Evolutionary conservation across 1,140 invertebrate species (phyloP).

Genomic region (Batillaria attramentaria): DNA sequence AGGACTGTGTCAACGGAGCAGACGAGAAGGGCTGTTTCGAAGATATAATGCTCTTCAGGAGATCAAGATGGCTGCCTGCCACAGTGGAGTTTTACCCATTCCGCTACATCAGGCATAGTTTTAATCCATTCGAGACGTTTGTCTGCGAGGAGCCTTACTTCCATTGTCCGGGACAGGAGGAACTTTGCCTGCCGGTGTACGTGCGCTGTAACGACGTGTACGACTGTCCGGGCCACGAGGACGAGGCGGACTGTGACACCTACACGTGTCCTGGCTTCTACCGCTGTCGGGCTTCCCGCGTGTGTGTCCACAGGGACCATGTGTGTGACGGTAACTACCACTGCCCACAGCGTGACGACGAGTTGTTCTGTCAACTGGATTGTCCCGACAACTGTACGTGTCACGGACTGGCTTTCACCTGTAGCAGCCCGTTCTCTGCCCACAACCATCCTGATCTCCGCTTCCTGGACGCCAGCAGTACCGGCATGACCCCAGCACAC

Average conservation of each 20-base stretch:
- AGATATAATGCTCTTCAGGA: no score
- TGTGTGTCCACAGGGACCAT: slow-evolving; percentile 24
- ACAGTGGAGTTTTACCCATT: no score
- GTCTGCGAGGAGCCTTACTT: slow-evolving; percentile 4
- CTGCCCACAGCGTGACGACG: slow-evolving; percentile 30
- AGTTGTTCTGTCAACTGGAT: slow-evolving; percentile 11
- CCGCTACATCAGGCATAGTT: no score
- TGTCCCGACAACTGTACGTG: slow-evolving; percentile 25
- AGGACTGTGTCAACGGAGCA: no score
- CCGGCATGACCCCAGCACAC: not conserved
- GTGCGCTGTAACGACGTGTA: slow-evolving; percentile 14
- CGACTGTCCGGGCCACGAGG: slow-evolving; percentile 22
- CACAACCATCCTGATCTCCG: slow-evolving; percentile 6
- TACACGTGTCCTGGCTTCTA: slow-evolving; percentile 29
- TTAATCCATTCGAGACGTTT: no score
- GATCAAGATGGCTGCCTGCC: no score
- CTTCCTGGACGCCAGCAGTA: slow-evolving; percentile 3
- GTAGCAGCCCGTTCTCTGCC: not conserved
- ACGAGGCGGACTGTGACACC: slow-evolving; percentile 11
- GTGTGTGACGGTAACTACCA: slow-evolving; percentile 28
- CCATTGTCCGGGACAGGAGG: slow-evolving; percentile 20
- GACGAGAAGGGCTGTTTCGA: no score
- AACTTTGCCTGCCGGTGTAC: slow-evolving; percentile 19
- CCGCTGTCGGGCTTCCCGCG: not conserved
- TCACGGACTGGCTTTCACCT: slow-evolving; percentile 17